Evolutionary conservation across 2,113 vertebrate species (phyloP).

Genomic region (Nesospiza acunhae): DNA sequence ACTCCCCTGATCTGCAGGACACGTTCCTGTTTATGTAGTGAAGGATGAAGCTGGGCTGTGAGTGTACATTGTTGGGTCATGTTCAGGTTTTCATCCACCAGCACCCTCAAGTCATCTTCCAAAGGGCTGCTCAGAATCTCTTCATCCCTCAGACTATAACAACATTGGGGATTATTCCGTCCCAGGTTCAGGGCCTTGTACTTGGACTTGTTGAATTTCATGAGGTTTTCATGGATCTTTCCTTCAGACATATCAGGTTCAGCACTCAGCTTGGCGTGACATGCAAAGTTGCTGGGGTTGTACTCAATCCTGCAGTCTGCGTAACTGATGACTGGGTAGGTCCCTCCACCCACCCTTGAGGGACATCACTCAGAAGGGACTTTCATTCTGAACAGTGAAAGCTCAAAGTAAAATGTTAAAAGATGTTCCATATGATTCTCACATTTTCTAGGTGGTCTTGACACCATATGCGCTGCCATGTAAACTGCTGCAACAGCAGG

Average conservation of each 20-base stretch:
- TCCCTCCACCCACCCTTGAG: too few relatives aligned
- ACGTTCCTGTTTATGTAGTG: rapidly evolving
- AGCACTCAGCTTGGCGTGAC: background rate
- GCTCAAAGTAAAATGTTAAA: background rate
- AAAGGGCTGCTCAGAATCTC: background rate
- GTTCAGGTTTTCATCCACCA: background rate
- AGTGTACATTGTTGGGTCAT: rapidly evolving
- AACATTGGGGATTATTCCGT: background rate
- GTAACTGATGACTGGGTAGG: background rate
- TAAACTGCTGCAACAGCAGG: background rate
- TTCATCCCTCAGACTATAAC: background rate
- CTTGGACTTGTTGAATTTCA: background rate
- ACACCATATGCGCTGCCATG: background rate
- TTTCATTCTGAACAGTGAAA: background rate
- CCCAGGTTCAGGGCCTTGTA: background rate
- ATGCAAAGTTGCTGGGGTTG: background rate
- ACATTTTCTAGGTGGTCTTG: background rate
- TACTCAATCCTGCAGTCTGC: background rate
- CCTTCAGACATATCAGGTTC: background rate
- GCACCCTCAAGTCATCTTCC: background rate
- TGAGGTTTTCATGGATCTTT: background rate
- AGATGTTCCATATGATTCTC: background rate
- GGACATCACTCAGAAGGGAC: background rate
- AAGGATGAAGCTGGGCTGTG: background rate
- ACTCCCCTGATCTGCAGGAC: background rate